A percentile compares a stretch with the other conserved stretches of the same genome.
Evolutionary conservation across 2,888 invertebrate species (phyloP).

Genomic region (Anorthoa munda): DNA sequence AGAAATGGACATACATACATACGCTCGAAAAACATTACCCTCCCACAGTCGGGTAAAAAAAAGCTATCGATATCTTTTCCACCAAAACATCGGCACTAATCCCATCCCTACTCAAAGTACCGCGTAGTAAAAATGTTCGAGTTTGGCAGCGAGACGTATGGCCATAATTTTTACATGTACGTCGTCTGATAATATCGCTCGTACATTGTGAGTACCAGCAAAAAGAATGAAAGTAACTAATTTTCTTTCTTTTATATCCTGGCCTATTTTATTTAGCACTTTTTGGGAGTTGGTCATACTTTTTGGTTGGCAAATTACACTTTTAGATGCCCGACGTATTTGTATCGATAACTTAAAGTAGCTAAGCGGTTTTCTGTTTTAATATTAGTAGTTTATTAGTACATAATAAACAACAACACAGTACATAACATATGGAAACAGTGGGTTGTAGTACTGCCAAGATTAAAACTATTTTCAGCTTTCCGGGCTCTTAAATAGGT

Average conservation of each 20-base stretch:
- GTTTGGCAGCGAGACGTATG: conserved; percentile 62
- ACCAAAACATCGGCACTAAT: conserved; percentile 31
- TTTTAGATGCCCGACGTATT: background rate
- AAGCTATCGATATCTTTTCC: conserved; percentile 23
- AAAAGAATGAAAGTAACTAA: conserved; percentile 29
- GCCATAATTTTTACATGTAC: conserved; percentile 63
- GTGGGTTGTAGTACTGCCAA: too few relatives aligned
- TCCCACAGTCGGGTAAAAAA: too few relatives aligned
- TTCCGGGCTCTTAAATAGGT: too few relatives aligned
- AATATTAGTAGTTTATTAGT: too few relatives aligned
- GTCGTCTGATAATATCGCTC: conserved; percentile 41
- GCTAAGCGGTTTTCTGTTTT: too few relatives aligned
- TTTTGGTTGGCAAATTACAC: background rate
- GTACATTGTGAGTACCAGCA: conserved; percentile 32
- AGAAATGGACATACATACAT: too few relatives aligned
- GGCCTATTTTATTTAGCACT: conserved; percentile 3
- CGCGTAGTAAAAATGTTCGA: conserved; percentile 54
- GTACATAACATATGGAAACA: too few relatives aligned
- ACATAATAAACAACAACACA: too few relatives aligned
- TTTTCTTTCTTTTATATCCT: conserved; percentile 33
- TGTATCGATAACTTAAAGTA: too few relatives aligned
- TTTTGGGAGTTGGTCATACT: background rate
- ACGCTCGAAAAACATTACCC: too few relatives aligned
- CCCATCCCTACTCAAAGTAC: conserved; percentile 30
- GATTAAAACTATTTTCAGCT: too few relatives aligned